These are phyloP conservation scores for Phocoena sinus DNA, from an alignment of 2,113 vertebrate genomes.

Conservation along the genomic window DNA sequence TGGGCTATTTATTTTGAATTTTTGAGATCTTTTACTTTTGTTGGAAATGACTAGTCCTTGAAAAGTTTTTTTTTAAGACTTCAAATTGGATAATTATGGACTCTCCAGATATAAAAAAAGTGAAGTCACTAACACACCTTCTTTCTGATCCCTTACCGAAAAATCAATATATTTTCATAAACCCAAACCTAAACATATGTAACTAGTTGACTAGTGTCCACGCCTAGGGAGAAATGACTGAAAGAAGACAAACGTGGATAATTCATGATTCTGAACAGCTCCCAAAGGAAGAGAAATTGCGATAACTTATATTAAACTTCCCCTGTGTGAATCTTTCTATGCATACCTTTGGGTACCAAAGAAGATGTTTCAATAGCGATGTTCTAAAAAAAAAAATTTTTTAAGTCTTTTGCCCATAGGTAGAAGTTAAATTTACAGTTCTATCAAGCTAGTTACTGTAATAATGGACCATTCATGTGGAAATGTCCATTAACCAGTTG, in stretches of 20 bases:
- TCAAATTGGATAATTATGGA: background rate
- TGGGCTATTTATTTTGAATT: background rate
- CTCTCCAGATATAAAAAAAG: background rate
- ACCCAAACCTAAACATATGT: background rate
- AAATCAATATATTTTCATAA: constrained; percentile 29
- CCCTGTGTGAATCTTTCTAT: background rate
- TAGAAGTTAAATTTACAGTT: constrained; percentile 35
- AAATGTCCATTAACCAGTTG: background rate
- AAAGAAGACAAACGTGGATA: constrained; percentile 4
- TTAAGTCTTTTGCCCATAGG: background rate
- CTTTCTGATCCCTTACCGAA: background rate
- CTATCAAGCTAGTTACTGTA: background rate
- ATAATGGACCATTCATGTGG: background rate
- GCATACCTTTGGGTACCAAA: constrained; percentile 12
- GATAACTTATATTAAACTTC: constrained; percentile 28
- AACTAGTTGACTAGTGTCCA: background rate
- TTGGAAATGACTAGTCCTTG: constrained; percentile 2
- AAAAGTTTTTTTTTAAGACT: background rate
- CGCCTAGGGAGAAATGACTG: background rate
- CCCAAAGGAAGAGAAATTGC: constrained; percentile 31
- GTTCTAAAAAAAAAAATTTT: background rate
- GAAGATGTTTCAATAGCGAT: background rate
- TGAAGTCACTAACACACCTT: background rate
- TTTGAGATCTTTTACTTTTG: background rate
- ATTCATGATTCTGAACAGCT: background rate